Evolutionary conservation across 92 coral and sea anemone species (phyloP).

Genomic region (Porites divaricata): DNA sequence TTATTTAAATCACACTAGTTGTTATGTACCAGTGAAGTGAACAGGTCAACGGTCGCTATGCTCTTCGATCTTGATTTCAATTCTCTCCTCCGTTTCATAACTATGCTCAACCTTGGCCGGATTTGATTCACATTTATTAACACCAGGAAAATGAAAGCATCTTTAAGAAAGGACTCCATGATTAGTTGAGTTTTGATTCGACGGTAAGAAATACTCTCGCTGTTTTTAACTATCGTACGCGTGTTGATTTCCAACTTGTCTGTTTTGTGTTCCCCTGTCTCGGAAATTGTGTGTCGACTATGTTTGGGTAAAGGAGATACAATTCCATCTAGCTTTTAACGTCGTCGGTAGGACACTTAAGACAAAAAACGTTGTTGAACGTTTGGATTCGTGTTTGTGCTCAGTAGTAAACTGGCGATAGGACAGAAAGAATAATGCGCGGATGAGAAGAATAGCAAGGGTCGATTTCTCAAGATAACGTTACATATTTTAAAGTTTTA

Average conservation of each 20-base stretch:
- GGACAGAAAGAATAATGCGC: too few relatives aligned
- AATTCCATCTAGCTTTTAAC: not conserved
- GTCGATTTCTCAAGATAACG: too few relatives aligned
- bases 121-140: not conserved
- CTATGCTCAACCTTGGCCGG: not conserved
- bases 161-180: not conserved
- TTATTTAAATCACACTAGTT: not conserved
- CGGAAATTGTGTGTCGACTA: not conserved
- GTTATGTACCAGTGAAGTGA: not conserved
- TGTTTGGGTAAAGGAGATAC: not conserved
- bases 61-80: not conserved
- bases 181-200: not conserved
- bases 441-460: too few relatives aligned
- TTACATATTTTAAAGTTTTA: too few relatives aligned
- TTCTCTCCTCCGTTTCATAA: not conserved
- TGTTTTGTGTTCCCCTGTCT: not conserved
- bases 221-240: too few relatives aligned
- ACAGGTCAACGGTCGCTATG: not conserved
- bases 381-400: too few relatives aligned
- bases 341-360: too few relatives aligned
- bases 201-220: not conserved
- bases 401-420: too few relatives aligned
- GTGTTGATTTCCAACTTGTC: not conserved
- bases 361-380: too few relatives aligned
- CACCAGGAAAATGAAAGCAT: not conserved